These are phyloP conservation scores for Chelonoidis abingdonii DNA, from an alignment of 2,113 vertebrate species.

Conservation along the genomic window DNA sequence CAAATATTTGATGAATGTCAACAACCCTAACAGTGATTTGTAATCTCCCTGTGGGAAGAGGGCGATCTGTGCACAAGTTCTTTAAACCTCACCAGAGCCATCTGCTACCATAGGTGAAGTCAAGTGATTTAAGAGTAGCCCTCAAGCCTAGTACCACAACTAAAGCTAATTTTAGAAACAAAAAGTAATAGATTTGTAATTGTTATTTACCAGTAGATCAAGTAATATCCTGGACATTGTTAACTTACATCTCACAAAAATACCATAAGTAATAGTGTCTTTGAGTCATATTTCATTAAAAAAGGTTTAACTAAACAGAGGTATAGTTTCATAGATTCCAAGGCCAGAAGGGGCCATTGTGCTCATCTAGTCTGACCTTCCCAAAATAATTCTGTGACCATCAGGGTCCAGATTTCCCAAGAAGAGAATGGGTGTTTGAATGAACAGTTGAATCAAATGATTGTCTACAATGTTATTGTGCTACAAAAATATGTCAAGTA, in stretches of 20 bases:
- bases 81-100: not conserved
- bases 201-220: not conserved
- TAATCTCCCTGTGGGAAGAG: not conserved
- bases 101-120: not conserved
- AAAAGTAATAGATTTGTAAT: not conserved
- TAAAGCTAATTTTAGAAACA: not conserved
- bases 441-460: too few relatives aligned
- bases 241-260: not conserved
- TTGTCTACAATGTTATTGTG: too few relatives aligned
- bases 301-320: not conserved
- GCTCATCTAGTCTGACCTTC: not conserved
- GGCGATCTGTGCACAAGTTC: not conserved
- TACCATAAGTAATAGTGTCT: not conserved
- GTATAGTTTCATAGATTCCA: not conserved
- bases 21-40: constrained; percentile 16
- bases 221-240: not conserved
- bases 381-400: too few relatives aligned
- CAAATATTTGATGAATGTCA: constrained; percentile 41
- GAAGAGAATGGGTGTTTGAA: too few relatives aligned
- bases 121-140: not conserved
- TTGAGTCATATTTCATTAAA: not conserved
- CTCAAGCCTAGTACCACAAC: not conserved
- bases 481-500: too few relatives aligned
- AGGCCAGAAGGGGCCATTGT: not conserved
- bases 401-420: too few relatives aligned